Percentiles rank a stretch among this genome's conserved stretches.
Evolutionary conservation across 2,113 vertebrate species (phyloP).

Genomic region (Chinchilla lanigera): DNA sequence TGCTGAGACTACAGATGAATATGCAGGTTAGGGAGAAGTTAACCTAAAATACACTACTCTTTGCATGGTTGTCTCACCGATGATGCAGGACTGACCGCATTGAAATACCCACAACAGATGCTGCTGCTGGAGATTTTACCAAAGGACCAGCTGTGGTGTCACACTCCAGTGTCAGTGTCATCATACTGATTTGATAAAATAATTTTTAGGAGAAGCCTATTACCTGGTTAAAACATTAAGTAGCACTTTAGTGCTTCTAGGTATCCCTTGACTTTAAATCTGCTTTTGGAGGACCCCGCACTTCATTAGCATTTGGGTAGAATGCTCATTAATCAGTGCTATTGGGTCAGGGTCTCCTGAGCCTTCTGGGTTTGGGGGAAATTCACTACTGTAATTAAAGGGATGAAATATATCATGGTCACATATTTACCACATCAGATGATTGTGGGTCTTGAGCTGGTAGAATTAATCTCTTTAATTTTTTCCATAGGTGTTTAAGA

Average conservation of each 20-base stretch:
- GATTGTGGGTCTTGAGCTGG: conserved; percentile 58
- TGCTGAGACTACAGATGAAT: conserved; percentile 80
- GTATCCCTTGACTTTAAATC: conserved; percentile 22
- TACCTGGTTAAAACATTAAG: not conserved
- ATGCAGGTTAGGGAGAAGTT: conserved; percentile 84
- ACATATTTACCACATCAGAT: conserved; percentile 67
- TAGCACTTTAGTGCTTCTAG: not conserved
- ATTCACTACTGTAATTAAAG: conserved; percentile 71
- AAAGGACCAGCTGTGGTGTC: not conserved
- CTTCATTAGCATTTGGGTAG: conserved; percentile 55
- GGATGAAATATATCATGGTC: conserved; percentile 74
- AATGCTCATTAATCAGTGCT: conserved; percentile 72
- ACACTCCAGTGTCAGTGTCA: not conserved
- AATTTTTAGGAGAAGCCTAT: conserved; percentile 12
- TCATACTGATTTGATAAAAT: not conserved
- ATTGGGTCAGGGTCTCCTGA: conserved; percentile 54
- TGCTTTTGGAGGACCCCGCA: conserved; percentile 39
- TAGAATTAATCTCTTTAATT: conserved; percentile 79
- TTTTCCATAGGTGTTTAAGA: conserved; percentile 95
- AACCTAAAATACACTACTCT: conserved; percentile 64
- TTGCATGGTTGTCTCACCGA: conserved; percentile 56
- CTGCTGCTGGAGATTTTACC: accelerated
- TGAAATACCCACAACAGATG: not conserved
- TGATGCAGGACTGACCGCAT: not conserved
- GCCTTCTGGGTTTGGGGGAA: conserved; percentile 48